Percentiles rank a stretch among this genome's conserved stretches.
phyloP scores from a whole-genome alignment of 1,140 invertebrate species.

The Solenopsis invicta region DNA sequence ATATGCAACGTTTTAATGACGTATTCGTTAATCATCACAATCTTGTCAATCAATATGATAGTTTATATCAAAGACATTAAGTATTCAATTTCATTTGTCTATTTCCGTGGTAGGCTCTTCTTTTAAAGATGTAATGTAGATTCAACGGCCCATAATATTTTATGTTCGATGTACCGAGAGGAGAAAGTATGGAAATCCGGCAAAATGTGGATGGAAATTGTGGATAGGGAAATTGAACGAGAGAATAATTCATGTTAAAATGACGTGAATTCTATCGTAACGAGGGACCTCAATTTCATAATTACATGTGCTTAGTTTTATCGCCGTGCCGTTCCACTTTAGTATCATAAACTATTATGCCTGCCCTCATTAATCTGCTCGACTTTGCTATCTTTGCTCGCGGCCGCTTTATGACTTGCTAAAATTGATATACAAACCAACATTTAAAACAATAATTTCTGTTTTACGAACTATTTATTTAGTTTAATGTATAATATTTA shows the following conservation, averaged over 20 bases:
- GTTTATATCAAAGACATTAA: background rate
- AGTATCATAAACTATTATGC: constrained; percentile 46
- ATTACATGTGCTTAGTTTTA: constrained; percentile 61
- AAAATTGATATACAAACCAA: background rate
- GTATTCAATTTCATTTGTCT: background rate
- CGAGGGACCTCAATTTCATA: constrained; percentile 39
- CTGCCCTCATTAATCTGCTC: constrained; percentile 42
- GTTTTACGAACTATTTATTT: background rate
- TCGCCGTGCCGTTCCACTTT: constrained; percentile 37
- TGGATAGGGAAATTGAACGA: constrained; percentile 26
- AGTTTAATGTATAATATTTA: background rate
- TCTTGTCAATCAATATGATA: background rate
- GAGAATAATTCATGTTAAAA: constrained; percentile 54
- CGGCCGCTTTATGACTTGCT: background rate
- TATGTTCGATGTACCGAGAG: constrained; percentile 27
- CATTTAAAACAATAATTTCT: background rate
- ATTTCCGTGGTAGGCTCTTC: background rate
- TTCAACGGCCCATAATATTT: constrained; percentile 14
- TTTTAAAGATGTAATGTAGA: constrained; percentile 35
- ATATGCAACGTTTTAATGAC: background rate
- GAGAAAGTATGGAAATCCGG: constrained; percentile 29
- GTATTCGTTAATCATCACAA: background rate
- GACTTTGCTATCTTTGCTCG: constrained; percentile 14
- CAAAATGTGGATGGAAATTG: constrained; percentile 10
- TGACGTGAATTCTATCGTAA: constrained; percentile 49